Conservation (phyloP, 2,888 invertebrate species). For the Agelastica alni region DNA sequence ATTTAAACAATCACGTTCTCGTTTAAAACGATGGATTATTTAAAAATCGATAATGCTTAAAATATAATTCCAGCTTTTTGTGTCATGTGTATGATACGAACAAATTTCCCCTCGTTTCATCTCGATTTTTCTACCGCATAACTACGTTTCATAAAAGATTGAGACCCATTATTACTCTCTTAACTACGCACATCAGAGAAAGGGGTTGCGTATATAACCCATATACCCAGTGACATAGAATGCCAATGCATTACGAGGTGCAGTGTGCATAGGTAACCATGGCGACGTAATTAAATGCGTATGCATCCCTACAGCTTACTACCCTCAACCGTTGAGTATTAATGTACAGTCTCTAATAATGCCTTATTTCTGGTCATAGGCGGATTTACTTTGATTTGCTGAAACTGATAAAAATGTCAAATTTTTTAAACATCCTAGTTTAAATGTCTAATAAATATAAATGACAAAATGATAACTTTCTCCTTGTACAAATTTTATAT, state of each 20-base stretch:
- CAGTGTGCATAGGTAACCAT: conserved; percentile 40
- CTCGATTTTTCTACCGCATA: conserved; percentile 17
- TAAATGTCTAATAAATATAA: too few species aligned
- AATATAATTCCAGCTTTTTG: conserved; percentile 1
- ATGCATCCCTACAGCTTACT: conserved; percentile 36
- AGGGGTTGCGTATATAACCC: conserved; percentile 41
- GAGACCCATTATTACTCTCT: conserved; percentile 29
- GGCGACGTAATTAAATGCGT: conserved; percentile 45
- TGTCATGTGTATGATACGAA: conserved; percentile 13
- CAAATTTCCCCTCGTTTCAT: conserved; percentile 8
- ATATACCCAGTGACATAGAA: conserved; percentile 54
- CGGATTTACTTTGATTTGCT: too few species aligned
- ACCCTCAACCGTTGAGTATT: conserved; percentile 36
- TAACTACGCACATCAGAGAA: conserved; percentile 27
- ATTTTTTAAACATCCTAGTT: too few species aligned
- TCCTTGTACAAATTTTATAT: too few species aligned
- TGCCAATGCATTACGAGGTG: conserved; percentile 38
- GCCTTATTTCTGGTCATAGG: conserved; percentile 26
- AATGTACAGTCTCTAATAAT: conserved; percentile 39
- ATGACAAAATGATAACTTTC: too few species aligned
- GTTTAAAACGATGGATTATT: too few species aligned
- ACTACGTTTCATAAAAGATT: conserved; percentile 18
- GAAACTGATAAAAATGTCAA: too few species aligned
- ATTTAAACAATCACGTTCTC: too few species aligned
- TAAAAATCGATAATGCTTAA: neutral